These are phyloP conservation scores for Bujurquina vittata DNA, from an alignment of 2,113 vertebrate species.

Conservation along the genomic window DNA sequence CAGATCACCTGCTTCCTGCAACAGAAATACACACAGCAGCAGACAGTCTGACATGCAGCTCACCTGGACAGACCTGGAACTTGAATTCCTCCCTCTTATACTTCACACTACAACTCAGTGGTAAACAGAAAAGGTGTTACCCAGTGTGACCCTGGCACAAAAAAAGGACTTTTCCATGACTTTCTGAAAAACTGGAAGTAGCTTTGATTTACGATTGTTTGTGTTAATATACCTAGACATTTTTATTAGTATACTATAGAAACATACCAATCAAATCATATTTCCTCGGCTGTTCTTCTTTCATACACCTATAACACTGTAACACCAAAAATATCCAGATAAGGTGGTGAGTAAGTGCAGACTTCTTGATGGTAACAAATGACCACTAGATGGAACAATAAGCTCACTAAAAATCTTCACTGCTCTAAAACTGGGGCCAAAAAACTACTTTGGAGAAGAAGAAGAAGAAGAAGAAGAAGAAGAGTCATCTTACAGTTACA, in stretches of 20 bases:
- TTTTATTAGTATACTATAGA: not conserved
- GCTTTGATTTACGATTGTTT: not conserved
- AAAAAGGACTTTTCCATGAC: not conserved
- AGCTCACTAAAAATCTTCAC: not conserved
- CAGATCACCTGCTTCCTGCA: slow-evolving; percentile 28
- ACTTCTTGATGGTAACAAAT: not conserved
- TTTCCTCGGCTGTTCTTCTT: not conserved
- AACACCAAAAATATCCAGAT: not conserved
- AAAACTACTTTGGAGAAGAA: not conserved
- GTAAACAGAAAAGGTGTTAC: slow-evolving; percentile 4
- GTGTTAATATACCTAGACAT: not conserved
- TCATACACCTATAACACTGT: not conserved
- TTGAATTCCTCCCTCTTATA: slow-evolving; percentile 49
- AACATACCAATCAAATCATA: no score
- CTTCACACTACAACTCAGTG: not conserved
- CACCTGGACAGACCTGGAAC: slow-evolving; percentile 75
- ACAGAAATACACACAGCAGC: slow-evolving; percentile 11
- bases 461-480: accelerated
- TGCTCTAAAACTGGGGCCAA: not conserved
- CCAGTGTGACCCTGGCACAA: not conserved
- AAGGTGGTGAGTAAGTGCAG: not conserved
- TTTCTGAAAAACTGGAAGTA: not conserved
- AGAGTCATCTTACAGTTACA: not conserved
- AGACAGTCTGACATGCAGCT: not conserved
- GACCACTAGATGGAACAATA: slow-evolving; percentile 60